Conservation (phyloP, 1,140 invertebrate species). For the Microplitis mediator region DNA sequence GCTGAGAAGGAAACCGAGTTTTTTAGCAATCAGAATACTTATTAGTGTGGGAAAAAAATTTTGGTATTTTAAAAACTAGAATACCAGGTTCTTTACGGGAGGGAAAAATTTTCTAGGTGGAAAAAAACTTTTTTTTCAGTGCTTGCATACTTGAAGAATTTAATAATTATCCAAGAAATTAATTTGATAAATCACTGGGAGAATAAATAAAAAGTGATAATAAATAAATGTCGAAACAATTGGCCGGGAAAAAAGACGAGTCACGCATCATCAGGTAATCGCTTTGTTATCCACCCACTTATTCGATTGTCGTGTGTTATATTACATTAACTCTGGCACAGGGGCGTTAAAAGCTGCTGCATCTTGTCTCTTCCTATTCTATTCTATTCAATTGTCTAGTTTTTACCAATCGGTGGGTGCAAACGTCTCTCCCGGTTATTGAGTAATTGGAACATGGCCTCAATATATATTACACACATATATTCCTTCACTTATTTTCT, state of each 20-base stretch:
- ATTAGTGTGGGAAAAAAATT: too few species aligned
- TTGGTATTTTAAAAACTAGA: too few species aligned
- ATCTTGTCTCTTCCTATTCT: conserved; percentile 37
- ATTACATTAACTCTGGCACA: too few species aligned
- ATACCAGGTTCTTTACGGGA: too few species aligned
- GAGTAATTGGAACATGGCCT: conserved; percentile 60
- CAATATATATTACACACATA: conserved; percentile 1
- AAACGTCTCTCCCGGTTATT: conserved; percentile 34
- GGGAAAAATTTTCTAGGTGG: too few species aligned
- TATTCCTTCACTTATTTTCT: conserved; percentile 44
- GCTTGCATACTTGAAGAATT: too few species aligned
- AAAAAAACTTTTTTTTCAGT: too few species aligned
- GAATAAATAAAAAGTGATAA: not conserved
- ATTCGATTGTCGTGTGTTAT: conserved; percentile 49
- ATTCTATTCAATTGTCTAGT: conserved; percentile 18
- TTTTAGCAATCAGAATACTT: too few species aligned
- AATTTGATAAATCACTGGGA: too few species aligned
- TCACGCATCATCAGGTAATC: conserved; percentile 45
- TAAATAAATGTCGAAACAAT: not conserved
- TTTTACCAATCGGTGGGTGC: conserved; percentile 38
- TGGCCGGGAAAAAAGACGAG: not conserved
- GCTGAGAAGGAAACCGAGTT: too few species aligned
- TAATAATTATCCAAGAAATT: too few species aligned
- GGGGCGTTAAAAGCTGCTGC: conserved; percentile 38
- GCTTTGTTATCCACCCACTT: conserved; percentile 57